Evolutionary conservation across 2,888 invertebrate genomes (phyloP).

Genomic region (Eudasyphora cyanicolor): DNA sequence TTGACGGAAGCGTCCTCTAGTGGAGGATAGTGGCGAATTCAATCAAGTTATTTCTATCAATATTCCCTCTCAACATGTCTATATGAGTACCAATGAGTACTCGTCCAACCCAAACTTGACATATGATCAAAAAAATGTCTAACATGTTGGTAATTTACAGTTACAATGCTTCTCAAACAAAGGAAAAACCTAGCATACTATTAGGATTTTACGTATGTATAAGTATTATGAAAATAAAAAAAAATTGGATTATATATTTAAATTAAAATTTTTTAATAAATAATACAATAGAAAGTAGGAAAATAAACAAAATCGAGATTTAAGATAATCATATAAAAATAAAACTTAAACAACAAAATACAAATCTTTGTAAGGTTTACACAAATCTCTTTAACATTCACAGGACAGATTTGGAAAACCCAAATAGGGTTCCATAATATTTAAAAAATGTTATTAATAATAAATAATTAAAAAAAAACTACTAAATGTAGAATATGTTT

Average conservation of each 20-base stretch:
- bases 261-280: background rate
- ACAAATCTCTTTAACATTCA: background rate
- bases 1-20: too few relatives aligned
- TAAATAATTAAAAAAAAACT: conserved; percentile 26
- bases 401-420: background rate
- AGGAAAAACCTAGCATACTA: background rate
- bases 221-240: background rate
- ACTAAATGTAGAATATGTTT: conserved; percentile 19
- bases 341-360: conserved; percentile 23
- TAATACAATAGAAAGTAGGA: conserved; percentile 29
- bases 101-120: too few relatives aligned
- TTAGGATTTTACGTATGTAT: background rate
- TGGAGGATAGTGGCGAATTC: too few relatives aligned
- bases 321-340: background rate
- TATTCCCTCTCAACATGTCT: too few relatives aligned
- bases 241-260: conserved; percentile 4
- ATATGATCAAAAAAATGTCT: too few relatives aligned
- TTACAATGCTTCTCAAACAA: background rate
- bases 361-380: background rate
- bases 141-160: background rate
- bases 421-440: background rate
- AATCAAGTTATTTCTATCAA: too few relatives aligned
- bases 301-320: conserved; percentile 4
- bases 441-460: conserved; percentile 4
- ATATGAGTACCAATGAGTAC: too few relatives aligned